A percentile compares a stretch with the other conserved stretches of the same genome.
Conservation (phyloP, 2,888 invertebrate genomes). For the Tetragnatha montana region DNA sequence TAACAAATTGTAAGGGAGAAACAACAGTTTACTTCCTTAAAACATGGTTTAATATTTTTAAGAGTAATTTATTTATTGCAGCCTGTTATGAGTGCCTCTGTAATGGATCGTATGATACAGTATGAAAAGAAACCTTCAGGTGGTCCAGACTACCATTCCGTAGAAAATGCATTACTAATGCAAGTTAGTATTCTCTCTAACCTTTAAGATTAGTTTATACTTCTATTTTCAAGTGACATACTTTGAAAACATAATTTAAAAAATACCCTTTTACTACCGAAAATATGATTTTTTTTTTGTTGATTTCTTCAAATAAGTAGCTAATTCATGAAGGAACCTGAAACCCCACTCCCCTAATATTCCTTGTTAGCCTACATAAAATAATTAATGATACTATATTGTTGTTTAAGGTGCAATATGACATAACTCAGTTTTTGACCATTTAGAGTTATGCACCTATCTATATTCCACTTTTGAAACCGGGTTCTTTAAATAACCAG, state of each 20-base stretch:
- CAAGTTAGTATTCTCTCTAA: constrained; percentile 28
- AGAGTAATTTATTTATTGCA: constrained; percentile 71
- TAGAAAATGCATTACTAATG: constrained; percentile 81
- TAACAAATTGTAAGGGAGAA: background rate
- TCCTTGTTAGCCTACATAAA: no score
- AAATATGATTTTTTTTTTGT: background rate
- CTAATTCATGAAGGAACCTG: no score
- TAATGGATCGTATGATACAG: constrained; percentile 82
- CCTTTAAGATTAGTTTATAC: background rate
- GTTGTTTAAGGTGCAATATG: no score
- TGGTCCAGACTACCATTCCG: constrained; percentile 80
- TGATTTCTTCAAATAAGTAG: no score
- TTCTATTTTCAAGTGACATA: background rate
- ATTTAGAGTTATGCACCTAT: no score
- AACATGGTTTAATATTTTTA: no score
- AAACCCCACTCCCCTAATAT: no score
- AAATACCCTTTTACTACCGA: background rate
- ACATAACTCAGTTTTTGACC: no score
- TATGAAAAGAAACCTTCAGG: constrained; percentile 74
- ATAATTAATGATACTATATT: no score
- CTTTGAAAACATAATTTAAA: background rate
- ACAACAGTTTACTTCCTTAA: background rate
- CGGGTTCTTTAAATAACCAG: no score
- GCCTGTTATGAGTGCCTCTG: constrained; percentile 83
- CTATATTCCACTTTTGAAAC: no score